Base-by-base conservation (phyloP, 1,140 invertebrate species). In the Chionoecetes opilio region DNA sequence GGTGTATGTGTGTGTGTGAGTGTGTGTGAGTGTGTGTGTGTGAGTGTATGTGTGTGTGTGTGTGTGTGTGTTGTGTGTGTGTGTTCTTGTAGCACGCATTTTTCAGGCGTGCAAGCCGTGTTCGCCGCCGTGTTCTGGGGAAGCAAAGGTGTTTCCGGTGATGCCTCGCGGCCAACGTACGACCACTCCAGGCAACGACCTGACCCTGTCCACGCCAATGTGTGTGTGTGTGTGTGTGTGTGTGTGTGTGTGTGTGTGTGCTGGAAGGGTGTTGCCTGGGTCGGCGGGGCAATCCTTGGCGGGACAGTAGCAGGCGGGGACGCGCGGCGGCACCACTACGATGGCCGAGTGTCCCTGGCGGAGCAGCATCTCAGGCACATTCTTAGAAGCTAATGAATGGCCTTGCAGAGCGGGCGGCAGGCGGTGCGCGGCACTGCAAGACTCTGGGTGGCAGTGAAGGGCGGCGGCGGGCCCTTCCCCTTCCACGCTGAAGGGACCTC, bases 31-130 rank as follows among this genome's bases (percentile, higher is more conserved):
- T 29, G 21, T 89, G 87, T 89, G 87, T 38, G 87, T n/a, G n/a
- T n/a, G n/a, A n/a, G 87, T 53, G 87, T 46, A 9, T 41, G 6
- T 35, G 34, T n/a, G 35, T 35, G 86, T 88, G 86, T n/a, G 86
- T 34, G 86, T 88, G 86, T 35, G 34, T 37, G 34, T n/a, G 86
- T n/a, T n/a, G 37, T 89, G 87, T 89, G 38, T 35, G 87, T 41
- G 87, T 89, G 87, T 38, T 26, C 5, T 3, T 41, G 38, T 26
- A 63, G 53, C 53, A 21, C 53, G 8, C 17, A 41, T 41, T 6
- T 41, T 41, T 63, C 2, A 63, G 53, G 2, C 6, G 53, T 6
- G 17, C 38, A 41, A 41, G 38, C 9, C 53, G 53, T 63, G 53
- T 63, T 21, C 3, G 53, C 2, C 53, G 9, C 6, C 6, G 2